A percentile compares a stretch with the other conserved stretches of the same genome.
Evolutionary conservation across 2,113 vertebrate species (phyloP).

Genomic region (Clinocottus analis): DNA sequence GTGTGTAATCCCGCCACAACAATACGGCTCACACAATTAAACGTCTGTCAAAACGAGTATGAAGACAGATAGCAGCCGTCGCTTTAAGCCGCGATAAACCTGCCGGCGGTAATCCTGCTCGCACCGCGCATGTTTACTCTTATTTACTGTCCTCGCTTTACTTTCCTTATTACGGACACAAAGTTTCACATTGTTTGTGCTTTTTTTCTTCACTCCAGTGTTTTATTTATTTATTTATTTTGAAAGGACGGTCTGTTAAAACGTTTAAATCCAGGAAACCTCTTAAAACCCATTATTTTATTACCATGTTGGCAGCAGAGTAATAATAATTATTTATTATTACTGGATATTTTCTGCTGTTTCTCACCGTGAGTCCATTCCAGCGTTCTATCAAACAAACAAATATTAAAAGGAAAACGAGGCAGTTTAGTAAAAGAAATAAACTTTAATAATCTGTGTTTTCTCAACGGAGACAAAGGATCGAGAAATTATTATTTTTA

Average conservation of each 20-base stretch:
- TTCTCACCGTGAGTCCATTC: neutral
- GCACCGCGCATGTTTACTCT: constrained; percentile 27
- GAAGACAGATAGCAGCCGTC: constrained; percentile 65
- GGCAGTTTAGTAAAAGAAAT: too few species aligned
- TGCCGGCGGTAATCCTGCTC: constrained; percentile 71
- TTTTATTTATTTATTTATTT: neutral
- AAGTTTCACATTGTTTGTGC: constrained; percentile 36
- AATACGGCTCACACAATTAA: constrained; percentile 70
- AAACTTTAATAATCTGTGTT: too few species aligned
- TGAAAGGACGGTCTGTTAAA: neutral
- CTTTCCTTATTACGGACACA: constrained; percentile 32
- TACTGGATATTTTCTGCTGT: neutral
- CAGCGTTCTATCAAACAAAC: neutral
- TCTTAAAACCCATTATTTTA: neutral
- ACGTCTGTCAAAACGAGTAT: constrained; percentile 68
- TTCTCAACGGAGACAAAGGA: too few species aligned
- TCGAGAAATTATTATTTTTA: too few species aligned
- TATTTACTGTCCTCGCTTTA: too few species aligned
- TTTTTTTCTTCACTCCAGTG: neutral
- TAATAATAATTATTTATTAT: too few species aligned
- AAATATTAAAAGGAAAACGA: too few species aligned
- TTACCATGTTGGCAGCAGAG: neutral
- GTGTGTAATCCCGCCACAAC: constrained; percentile 65
- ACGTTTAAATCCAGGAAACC: neutral
- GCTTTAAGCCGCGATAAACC: constrained; percentile 75